Conservation (phyloP, 2,113 vertebrate species). For the Ophiodon elongatus region DNA sequence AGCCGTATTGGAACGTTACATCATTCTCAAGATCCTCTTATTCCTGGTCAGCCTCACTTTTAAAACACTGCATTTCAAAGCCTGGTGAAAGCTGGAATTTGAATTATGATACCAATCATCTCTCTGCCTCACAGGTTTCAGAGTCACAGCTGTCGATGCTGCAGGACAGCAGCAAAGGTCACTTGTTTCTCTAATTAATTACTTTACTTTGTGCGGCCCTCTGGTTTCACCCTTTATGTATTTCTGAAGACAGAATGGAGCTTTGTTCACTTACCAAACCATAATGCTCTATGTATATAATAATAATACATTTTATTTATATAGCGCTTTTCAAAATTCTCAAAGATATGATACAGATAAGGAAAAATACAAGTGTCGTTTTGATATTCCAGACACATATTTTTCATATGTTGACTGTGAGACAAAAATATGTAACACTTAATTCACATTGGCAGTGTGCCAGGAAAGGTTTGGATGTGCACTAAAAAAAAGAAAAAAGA, state of each 20-base stretch:
- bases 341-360: conserved; percentile 53
- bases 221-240: conserved; percentile 40
- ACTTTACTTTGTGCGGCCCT: conserved; percentile 48
- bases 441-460: conserved; percentile 68
- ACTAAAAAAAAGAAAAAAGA: conserved; percentile 46
- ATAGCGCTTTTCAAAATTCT: no score
- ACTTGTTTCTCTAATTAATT: conserved; percentile 74
- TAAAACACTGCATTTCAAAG: conserved; percentile 25
- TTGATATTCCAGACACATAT: conserved; percentile 45
- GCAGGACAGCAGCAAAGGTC: conserved; percentile 72
- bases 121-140: conserved; percentile 61
- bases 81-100: conserved; percentile 50
- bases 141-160: conserved; percentile 45
- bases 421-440: conserved; percentile 64
- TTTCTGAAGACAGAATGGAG: conserved; percentile 40
- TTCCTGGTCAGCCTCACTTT: conserved; percentile 12
- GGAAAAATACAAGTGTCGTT: conserved; percentile 32
- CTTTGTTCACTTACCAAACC: conserved; percentile 45
- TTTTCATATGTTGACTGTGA: conserved; percentile 59
- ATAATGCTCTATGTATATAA: conserved; percentile 29
- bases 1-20: background rate
- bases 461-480: conserved; percentile 77
- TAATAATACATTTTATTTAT: no score
- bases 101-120: conserved; percentile 69
- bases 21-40: background rate